Evolutionary conservation across 2,797 vertebrate genomes (phyloP).

Genomic region (Epinephelus malabaricus): DNA sequence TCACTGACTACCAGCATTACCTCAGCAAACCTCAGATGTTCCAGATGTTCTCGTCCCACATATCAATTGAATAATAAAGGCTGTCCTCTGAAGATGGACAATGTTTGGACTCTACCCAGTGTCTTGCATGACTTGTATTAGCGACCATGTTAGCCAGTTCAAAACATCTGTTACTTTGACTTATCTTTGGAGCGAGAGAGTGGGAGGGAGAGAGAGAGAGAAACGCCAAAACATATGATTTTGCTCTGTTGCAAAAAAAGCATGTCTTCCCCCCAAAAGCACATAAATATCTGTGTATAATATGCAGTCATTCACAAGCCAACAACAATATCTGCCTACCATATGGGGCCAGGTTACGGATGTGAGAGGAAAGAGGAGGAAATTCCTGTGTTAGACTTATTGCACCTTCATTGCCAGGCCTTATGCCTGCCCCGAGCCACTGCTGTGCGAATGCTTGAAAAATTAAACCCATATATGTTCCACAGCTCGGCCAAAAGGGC

Average conservation of each 20-base stretch:
- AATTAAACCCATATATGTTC: conserved; percentile 58
- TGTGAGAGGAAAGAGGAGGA: conserved; percentile 77
- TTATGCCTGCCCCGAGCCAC: conserved; percentile 61
- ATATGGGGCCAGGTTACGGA: conserved; percentile 86
- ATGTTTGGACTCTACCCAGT: conserved; percentile 64
- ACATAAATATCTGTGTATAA: conserved; percentile 85
- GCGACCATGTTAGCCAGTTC: conserved; percentile 72
- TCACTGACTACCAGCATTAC: conserved; percentile 70
- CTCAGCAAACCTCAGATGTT: conserved; percentile 66
- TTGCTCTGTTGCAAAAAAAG: conserved; percentile 68
- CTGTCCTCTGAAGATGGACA: conserved; percentile 69
- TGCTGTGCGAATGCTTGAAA: conserved; percentile 61
- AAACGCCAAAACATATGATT: conserved; percentile 78
- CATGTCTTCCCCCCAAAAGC: conserved; percentile 72
- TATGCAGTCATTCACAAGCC: conserved; percentile 72
- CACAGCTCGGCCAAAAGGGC: conserved; percentile 9
- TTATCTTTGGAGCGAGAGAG: conserved; percentile 62
- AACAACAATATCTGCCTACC: conserved; percentile 88
- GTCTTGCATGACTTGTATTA: conserved; percentile 75
- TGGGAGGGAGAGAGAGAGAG: conserved; percentile 12
- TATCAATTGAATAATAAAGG: conserved; percentile 64
- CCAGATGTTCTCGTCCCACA: conserved; percentile 76
- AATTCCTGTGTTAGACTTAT: conserved; percentile 84
- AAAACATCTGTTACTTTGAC: conserved; percentile 76
- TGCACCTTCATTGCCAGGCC: conserved; percentile 73